These are phyloP conservation scores for Sylvia atricapilla DNA, from an alignment of 2,113 vertebrate genomes.

Conservation along the genomic window DNA sequence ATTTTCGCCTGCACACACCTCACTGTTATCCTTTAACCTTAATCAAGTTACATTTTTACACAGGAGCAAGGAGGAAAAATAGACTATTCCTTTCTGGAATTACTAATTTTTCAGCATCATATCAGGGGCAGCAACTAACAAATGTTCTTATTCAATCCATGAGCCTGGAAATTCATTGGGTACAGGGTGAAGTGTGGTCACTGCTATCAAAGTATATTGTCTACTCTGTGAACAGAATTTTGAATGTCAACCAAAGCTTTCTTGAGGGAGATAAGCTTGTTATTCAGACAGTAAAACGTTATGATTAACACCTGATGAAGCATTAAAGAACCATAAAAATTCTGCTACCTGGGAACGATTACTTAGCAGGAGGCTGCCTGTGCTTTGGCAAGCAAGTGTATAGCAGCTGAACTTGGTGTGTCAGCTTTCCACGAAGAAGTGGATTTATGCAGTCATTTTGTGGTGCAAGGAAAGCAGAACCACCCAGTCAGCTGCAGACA, in stretches of 20 bases:
- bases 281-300: conserved; percentile 42
- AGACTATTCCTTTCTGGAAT: background rate
- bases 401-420: background rate
- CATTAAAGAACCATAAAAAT: conserved; percentile 38
- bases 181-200: conserved; percentile 1
- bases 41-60: background rate
- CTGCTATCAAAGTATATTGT: conserved; percentile 27
- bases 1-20: background rate
- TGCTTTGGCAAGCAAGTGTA: background rate
- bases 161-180: background rate
- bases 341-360: conserved; percentile 32
- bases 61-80: background rate
- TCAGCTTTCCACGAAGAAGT: background rate
- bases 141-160: background rate
- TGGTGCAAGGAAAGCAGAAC: background rate
- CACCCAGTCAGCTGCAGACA: background rate
- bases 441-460: background rate
- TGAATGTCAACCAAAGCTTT: conserved; percentile 33
- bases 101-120: background rate
- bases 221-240: background rate
- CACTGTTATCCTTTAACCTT: background rate
- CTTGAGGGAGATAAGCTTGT: conserved; percentile 20
- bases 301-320: conserved; percentile 45
- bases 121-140: background rate
- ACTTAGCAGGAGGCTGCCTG: background rate